Evolutionary conservation across 2,113 vertebrate species (phyloP).

Genomic region (Ramphastos sulfuratus): DNA sequence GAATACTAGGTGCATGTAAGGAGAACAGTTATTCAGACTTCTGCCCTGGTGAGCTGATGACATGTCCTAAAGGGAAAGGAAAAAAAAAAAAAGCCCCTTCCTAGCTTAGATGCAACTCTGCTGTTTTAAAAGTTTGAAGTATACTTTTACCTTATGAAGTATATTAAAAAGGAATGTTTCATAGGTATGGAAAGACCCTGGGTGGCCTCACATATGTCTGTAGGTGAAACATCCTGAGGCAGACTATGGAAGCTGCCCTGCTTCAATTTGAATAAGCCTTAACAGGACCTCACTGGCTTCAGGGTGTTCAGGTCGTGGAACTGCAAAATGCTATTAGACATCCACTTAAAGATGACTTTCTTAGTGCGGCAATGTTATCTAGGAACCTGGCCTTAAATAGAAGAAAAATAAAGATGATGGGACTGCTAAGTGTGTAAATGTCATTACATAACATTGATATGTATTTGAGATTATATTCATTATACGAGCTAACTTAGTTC

Average conservation of each 20-base stretch:
- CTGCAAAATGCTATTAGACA: conserved; percentile 48
- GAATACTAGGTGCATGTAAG: background rate
- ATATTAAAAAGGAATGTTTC: background rate
- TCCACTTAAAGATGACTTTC: conserved; percentile 4
- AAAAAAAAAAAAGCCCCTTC: background rate
- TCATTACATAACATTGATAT: background rate
- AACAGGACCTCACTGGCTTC: background rate
- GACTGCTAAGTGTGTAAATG: background rate
- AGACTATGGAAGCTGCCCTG: background rate
- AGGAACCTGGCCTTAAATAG: background rate
- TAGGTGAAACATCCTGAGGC: background rate
- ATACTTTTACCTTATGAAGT: background rate
- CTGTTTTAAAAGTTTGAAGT: background rate
- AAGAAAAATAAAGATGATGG: background rate
- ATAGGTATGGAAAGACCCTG: background rate
- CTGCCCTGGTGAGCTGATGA: background rate
- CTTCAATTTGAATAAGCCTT: background rate
- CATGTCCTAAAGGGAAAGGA: background rate
- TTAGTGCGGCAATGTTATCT: background rate
- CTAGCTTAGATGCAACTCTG: background rate
- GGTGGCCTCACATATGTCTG: background rate
- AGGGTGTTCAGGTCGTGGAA: background rate
- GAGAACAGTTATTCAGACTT: background rate
- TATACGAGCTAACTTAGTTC: background rate
- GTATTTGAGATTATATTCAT: background rate